Percentiles rank a stretch among this genome's conserved stretches.
Conservation (phyloP, 2,888 invertebrate genomes). For the Mythimna vitellina region DNA sequence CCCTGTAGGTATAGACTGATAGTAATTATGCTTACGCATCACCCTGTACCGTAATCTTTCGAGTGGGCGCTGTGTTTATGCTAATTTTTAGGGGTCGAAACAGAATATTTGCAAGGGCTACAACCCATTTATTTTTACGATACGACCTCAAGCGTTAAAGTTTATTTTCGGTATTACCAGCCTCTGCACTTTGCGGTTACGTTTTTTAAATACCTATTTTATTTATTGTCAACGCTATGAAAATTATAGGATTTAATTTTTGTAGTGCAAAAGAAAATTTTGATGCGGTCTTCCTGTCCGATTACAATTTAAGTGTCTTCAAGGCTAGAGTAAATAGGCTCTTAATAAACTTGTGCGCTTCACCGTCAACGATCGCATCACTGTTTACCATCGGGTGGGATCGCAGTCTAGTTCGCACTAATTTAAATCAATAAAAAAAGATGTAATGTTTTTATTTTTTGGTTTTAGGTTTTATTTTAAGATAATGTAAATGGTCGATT, state of each 20-base stretch:
- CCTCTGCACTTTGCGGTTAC: conserved; percentile 66
- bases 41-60: conserved; percentile 62
- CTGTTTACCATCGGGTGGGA: too few species aligned
- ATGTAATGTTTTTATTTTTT: too few species aligned
- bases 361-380: too few species aligned
- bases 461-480: too few species aligned
- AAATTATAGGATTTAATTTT: conserved; percentile 34
- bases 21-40: conserved; percentile 61
- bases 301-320: too few species aligned
- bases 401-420: too few species aligned
- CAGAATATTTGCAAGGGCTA: conserved; percentile 72
- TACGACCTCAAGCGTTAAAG: conserved; percentile 69
- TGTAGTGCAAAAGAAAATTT: neutral
- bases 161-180: conserved; percentile 69
- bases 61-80: conserved; percentile 68
- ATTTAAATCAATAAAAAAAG: too few species aligned
- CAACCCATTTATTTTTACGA: conserved; percentile 74
- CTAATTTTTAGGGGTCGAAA: conserved; percentile 72
- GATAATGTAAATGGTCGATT: too few species aligned
- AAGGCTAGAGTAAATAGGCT: too few species aligned
- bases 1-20: conserved; percentile 21
- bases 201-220: conserved; percentile 59
- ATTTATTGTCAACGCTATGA: conserved; percentile 54
- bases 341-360: too few species aligned
- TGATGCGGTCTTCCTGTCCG: too few species aligned